Percentiles rank a stretch among this genome's conserved stretches.
Evolutionary conservation across 2,113 vertebrate species (phyloP).

Genomic region (Notiomystis cincta): DNA sequence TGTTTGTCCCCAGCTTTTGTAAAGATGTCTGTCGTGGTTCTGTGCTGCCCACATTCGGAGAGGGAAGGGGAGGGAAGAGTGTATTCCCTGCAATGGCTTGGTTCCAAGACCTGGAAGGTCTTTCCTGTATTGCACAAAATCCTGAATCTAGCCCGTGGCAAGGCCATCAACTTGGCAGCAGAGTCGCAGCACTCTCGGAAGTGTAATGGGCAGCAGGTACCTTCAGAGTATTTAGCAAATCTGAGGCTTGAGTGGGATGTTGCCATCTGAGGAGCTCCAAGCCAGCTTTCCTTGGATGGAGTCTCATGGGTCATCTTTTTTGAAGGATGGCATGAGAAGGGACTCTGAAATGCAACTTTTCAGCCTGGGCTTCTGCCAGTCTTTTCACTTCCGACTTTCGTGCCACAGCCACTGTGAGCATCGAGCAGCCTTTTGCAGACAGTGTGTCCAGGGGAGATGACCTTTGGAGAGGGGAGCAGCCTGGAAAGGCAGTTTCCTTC

Average conservation of each 20-base stretch:
- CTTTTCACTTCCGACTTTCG: background rate
- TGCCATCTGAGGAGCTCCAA: background rate
- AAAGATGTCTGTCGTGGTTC: background rate
- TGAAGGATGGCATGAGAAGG: background rate
- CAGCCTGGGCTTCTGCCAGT: background rate
- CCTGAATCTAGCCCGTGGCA: background rate
- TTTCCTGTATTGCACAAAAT: background rate
- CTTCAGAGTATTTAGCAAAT: background rate
- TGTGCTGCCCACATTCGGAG: background rate
- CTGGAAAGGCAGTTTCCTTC: slow-evolving; percentile 28
- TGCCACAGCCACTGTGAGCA: background rate
- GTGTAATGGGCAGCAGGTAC: background rate
- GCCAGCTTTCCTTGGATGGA: background rate
- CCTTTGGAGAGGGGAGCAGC: background rate
- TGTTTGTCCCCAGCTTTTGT: background rate
- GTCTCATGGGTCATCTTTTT: background rate
- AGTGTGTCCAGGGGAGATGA: background rate
- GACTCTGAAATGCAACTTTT: background rate
- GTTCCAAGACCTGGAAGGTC: background rate
- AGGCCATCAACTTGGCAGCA: background rate
- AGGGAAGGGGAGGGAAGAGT: background rate
- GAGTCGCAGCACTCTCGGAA: rapidly evolving
- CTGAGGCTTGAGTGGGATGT: background rate
- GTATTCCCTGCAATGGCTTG: background rate
- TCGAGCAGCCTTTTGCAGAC: background rate